phyloP scores from a whole-genome alignment of 2,888 invertebrate species.

The Punctoribates punctum region DNA sequence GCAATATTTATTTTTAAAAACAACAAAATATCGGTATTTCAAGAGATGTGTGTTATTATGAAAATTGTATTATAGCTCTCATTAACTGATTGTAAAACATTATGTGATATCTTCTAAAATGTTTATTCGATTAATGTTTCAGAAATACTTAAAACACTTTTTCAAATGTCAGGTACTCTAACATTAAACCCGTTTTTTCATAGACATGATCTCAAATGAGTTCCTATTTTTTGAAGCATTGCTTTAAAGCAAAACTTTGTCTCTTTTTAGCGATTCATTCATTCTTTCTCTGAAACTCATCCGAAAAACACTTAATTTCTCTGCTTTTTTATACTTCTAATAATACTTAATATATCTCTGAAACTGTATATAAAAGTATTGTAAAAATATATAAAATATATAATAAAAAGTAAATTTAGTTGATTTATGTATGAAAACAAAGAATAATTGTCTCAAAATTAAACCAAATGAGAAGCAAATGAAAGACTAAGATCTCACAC shows the following conservation, averaged over 20 bases:
- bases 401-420: conserved; percentile 25
- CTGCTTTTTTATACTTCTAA: neutral
- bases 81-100: conserved; percentile 33
- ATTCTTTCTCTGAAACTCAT: neutral
- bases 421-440: conserved; percentile 1
- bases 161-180: neutral
- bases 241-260: neutral
- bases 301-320: neutral
- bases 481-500: neutral
- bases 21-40: conserved; percentile 7
- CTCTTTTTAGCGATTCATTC: conserved; percentile 1
- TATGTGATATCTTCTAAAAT: conserved; percentile 23
- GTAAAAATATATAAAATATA: conserved; percentile 18
- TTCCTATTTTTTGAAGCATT: conserved; percentile 23
- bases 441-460: neutral
- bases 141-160: neutral
- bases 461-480: no score
- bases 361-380: conserved; percentile 28
- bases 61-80: conserved; percentile 29
- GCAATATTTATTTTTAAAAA: conserved; percentile 33
- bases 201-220: conserved; percentile 29
- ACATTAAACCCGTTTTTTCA: conserved; percentile 1
- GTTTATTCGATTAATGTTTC: conserved; percentile 24
- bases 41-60: conserved; percentile 15
- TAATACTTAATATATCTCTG: conserved; percentile 18